These are phyloP conservation scores for Apostichopus leukothele DNA, from an alignment of 53 echinoderm and acorn worm species.

Conservation along the genomic window DNA sequence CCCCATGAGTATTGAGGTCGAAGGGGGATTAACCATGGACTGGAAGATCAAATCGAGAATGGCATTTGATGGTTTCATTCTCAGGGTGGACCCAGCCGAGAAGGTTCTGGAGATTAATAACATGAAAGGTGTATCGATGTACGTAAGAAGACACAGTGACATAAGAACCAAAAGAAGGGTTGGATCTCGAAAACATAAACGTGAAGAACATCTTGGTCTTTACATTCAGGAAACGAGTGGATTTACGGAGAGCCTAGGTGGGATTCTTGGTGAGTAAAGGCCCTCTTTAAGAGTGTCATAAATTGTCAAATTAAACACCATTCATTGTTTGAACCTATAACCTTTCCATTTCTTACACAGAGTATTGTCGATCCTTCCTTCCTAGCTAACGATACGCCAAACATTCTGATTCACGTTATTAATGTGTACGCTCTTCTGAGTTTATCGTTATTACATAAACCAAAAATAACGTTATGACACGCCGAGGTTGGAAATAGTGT, in stretches of 20 bases:
- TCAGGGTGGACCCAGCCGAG: not conserved
- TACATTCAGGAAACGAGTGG: conserved; percentile 18
- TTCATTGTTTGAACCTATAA: too few species aligned
- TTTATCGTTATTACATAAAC: too few species aligned
- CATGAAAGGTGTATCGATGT: not conserved
- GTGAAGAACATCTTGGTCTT: conserved; percentile 20
- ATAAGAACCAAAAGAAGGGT: not conserved
- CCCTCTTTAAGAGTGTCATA: too few species aligned
- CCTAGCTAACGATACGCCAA: too few species aligned
- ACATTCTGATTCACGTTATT: too few species aligned
- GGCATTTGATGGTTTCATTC: not conserved
- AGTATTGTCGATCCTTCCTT: too few species aligned
- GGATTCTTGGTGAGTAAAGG: not conserved
- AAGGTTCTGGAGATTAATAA: not conserved
- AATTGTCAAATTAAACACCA: too few species aligned
- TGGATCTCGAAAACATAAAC: not conserved
- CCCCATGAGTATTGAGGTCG: conserved; percentile 1
- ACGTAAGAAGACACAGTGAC: conserved; percentile 3
- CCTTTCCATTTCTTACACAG: too few species aligned
- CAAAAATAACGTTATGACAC: too few species aligned
- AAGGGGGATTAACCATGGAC: conserved; percentile 3
- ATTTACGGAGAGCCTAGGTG: not conserved
- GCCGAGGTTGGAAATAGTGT: too few species aligned
- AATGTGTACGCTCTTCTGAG: too few species aligned
- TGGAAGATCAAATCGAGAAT: not conserved